Conservation (phyloP, 2,113 vertebrate species). For the Bambusicola thoracicus region DNA sequence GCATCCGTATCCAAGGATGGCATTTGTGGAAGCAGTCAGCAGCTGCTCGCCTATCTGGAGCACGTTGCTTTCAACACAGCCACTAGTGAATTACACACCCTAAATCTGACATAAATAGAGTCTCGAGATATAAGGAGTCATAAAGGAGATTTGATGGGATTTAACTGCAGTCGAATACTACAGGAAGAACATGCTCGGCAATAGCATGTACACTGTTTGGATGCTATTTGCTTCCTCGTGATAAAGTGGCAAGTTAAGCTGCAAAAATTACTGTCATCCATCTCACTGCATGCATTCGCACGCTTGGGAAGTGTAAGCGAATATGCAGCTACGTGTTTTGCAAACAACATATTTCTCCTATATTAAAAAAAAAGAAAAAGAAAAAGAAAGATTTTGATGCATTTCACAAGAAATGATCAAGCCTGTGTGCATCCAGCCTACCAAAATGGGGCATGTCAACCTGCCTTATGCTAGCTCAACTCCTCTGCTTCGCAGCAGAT, state of each 20-base stretch:
- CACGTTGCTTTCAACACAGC: background rate
- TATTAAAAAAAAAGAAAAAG: background rate
- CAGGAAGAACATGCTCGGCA: background rate
- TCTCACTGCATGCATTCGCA: constrained; percentile 68
- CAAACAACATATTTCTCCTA: constrained; percentile 42
- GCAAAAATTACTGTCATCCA: constrained; percentile 84
- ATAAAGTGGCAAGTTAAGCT: constrained; percentile 76
- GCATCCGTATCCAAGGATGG: background rate
- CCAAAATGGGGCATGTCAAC: background rate
- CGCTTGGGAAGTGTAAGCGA: constrained; percentile 39
- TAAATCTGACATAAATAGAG: constrained; percentile 20
- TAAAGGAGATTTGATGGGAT: constrained; percentile 43
- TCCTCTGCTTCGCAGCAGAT: background rate
- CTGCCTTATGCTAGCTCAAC: background rate
- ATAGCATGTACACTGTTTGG: constrained; percentile 33
- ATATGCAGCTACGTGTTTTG: constrained; percentile 13
- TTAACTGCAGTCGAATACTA: constrained; percentile 35
- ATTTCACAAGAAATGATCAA: background rate
- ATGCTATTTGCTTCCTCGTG: constrained; percentile 75
- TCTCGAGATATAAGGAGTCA: constrained; percentile 35
- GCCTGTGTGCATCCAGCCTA: background rate
- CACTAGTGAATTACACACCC: background rate
- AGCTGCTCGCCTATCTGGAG: background rate
- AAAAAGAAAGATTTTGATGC: background rate
- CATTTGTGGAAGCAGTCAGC: background rate